Evolutionary conservation across 2,113 vertebrate species (phyloP).

Genomic region (Pionites leucogaster): DNA sequence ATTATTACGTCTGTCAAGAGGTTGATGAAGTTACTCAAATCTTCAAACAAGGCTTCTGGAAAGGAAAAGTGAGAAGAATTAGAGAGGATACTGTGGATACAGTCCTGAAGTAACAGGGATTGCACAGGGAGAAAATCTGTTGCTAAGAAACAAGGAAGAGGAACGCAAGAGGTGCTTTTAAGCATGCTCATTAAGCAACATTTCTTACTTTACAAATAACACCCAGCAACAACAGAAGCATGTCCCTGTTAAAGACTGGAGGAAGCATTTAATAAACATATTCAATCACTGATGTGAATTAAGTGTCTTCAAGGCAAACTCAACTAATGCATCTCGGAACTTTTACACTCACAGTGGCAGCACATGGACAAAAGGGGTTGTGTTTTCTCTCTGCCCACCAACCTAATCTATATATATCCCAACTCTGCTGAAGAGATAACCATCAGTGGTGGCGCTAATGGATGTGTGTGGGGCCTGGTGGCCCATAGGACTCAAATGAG

Average conservation of each 20-base stretch:
- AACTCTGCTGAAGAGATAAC: neutral
- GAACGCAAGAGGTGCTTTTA: neutral
- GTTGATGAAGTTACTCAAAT: conserved; percentile 22
- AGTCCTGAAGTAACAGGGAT: neutral
- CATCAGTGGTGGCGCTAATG: neutral
- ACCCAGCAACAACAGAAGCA: neutral
- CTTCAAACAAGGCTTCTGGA: neutral
- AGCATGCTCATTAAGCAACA: conserved; percentile 38
- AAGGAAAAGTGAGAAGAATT: neutral
- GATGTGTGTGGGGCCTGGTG: neutral
- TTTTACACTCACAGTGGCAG: neutral
- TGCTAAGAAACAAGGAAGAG: conserved; percentile 48
- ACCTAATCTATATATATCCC: neutral
- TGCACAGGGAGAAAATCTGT: neutral
- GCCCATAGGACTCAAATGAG: neutral
- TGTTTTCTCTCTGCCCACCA: neutral
- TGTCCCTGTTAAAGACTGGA: neutral
- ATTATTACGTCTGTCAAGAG: conserved; percentile 12
- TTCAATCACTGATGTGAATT: neutral
- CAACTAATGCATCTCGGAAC: neutral
- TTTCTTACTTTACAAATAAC: conserved; percentile 42
- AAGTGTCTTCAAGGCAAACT: neutral
- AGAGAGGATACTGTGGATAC: neutral
- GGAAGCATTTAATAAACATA: neutral
- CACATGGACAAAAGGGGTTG: neutral